phyloP scores from a whole-genome alignment of 2,113 vertebrate genomes.

The Podarcis muralis region DNA sequence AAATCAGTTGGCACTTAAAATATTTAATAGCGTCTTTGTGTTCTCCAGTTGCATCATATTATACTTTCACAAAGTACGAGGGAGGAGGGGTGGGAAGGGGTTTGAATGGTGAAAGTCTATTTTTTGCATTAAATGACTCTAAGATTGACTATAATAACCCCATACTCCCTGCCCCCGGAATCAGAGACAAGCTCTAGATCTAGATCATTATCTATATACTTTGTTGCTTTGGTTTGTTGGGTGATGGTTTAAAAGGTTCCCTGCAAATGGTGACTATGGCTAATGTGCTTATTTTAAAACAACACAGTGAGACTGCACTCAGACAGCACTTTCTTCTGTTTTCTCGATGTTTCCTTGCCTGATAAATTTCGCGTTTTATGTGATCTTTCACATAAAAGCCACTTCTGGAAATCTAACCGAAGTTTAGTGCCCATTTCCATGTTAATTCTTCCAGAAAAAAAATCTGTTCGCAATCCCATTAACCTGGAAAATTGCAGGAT shows the following conservation, averaged over 20 bases:
- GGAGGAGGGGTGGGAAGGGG: neutral
- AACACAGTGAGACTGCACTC: no score
- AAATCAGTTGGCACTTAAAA: slow-evolving; percentile 63
- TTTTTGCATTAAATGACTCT: neutral
- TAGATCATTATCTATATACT: neutral
- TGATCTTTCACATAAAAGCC: no score
- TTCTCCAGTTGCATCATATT: slow-evolving; percentile 49
- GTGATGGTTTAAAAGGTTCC: neutral
- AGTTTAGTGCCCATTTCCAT: no score
- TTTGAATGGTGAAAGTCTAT: slow-evolving; percentile 1
- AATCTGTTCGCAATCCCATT: no score
- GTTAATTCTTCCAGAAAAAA: no score
- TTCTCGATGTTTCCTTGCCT: no score
- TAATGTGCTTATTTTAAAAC: neutral
- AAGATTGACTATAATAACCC: neutral
- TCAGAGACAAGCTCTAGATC: neutral
- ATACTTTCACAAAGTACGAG: slow-evolving; percentile 34
- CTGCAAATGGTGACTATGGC: neutral
- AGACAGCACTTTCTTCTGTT: no score
- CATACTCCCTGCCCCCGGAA: neutral
- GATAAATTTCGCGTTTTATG: no score
- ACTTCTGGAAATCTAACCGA: no score
- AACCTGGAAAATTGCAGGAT: no score
- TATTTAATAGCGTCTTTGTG: slow-evolving; percentile 55
- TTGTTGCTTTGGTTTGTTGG: neutral